Percentiles rank a stretch among this genome's conserved stretches.
These are phyloP conservation scores for Patiria miniata DNA, from an alignment of 35 echinoderm and acorn worm species.

Conservation along the genomic window DNA sequence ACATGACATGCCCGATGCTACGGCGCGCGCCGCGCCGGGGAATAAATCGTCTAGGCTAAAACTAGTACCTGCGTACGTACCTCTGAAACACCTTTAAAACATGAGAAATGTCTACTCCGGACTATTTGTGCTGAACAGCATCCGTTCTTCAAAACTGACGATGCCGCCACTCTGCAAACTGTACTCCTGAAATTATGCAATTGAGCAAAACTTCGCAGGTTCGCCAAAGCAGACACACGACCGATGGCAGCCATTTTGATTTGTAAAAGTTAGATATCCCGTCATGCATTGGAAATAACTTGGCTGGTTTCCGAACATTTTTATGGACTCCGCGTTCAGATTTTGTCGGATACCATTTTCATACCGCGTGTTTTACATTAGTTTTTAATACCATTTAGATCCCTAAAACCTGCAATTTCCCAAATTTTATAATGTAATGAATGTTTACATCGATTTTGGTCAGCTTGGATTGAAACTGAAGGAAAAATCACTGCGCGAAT, in stretches of 20 bases:
- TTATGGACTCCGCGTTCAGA: background rate
- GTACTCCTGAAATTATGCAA: background rate
- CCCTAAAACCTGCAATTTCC: background rate
- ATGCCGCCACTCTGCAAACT: background rate
- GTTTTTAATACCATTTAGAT: background rate
- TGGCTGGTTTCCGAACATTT: background rate
- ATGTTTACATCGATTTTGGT: background rate
- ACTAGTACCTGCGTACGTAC: background rate
- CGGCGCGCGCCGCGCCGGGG: background rate
- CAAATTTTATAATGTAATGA: background rate
- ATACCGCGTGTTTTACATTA: background rate
- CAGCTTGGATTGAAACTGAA: background rate
- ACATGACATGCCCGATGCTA: background rate
- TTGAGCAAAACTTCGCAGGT: background rate
- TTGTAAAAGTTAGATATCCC: background rate
- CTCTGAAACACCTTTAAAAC: constrained; percentile 28
- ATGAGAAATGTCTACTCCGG: background rate
- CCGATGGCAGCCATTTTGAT: constrained; percentile 3
- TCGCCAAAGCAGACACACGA: constrained; percentile 8
- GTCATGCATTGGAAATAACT: background rate
- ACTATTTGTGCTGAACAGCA: background rate
- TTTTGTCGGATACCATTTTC: background rate
- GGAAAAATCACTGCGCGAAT: background rate
- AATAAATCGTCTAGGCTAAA: background rate
- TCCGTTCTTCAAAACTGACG: background rate